These are phyloP conservation scores for Parascotia fuliginaria DNA, from an alignment of 2,888 invertebrate genomes.

Conservation along the genomic window DNA sequence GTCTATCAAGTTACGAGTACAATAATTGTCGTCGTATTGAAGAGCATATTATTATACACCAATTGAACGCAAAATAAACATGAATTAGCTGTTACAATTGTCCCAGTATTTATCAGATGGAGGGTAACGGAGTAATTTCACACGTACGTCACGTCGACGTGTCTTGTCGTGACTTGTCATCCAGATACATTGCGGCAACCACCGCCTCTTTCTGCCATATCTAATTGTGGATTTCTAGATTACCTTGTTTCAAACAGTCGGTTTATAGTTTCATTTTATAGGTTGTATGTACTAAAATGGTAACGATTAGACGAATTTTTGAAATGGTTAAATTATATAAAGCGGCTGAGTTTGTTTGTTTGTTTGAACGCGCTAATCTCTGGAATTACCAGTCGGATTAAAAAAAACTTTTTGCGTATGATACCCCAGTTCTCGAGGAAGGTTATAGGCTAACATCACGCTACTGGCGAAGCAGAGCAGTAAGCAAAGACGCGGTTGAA, in stretches of 20 bases:
- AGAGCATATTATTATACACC: conserved; percentile 11
- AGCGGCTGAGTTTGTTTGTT: too few species aligned
- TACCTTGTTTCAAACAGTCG: neutral
- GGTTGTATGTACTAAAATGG: neutral
- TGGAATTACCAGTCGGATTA: too few species aligned
- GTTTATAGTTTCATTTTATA: neutral
- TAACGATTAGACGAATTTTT: too few species aligned
- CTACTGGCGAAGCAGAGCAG: too few species aligned
- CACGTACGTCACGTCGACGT: conserved; percentile 43
- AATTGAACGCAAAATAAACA: conserved; percentile 31
- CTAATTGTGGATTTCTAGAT: conserved; percentile 1
- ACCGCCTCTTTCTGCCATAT: neutral
- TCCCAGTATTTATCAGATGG: conserved; percentile 29
- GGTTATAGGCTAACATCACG: too few species aligned
- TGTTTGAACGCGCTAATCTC: too few species aligned
- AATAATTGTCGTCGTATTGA: conserved; percentile 2
- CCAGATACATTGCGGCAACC: conserved; percentile 45
- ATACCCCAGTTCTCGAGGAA: too few species aligned
- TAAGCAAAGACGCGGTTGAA: too few species aligned
- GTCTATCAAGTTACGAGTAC: neutral
- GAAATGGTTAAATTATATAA: too few species aligned
- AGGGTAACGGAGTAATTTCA: conserved; percentile 45
- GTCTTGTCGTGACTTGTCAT: conserved; percentile 39
- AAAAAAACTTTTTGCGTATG: too few species aligned
- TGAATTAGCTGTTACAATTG: conserved; percentile 26